These are phyloP conservation scores for Ophion ventricosus DNA, from an alignment of 2,888 invertebrate species.

Conservation along the genomic window DNA sequence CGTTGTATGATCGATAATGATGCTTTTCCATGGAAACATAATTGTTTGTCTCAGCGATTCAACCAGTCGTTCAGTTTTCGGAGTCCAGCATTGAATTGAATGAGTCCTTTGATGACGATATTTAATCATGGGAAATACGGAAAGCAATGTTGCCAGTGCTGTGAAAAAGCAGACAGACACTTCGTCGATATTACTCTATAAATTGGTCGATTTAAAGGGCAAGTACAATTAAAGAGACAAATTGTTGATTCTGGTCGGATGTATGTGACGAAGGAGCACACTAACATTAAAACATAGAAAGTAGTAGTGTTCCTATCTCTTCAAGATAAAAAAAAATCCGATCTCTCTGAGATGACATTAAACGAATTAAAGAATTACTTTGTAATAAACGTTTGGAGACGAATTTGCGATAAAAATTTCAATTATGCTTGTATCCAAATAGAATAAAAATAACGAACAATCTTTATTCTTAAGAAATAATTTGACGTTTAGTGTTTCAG, in stretches of 20 bases:
- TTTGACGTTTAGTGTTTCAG: too few species aligned
- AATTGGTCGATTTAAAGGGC: constrained; percentile 95
- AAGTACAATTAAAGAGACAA: constrained; percentile 68
- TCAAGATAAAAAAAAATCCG: not conserved
- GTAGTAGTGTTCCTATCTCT: too few species aligned
- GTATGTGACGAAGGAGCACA: not conserved
- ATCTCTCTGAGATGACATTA: not conserved
- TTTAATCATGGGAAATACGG: constrained; percentile 90
- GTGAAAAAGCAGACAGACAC: constrained; percentile 98
- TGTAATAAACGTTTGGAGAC: not conserved
- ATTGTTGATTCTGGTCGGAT: not conserved
- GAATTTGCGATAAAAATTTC: not conserved
- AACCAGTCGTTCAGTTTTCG: constrained; percentile 20
- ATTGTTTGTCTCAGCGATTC: not conserved
- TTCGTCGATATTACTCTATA: constrained; percentile 92
- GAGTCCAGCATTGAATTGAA: not conserved
- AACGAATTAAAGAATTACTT: not conserved
- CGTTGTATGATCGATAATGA: constrained; percentile 56
- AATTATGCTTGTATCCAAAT: not conserved
- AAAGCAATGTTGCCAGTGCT: constrained; percentile 95
- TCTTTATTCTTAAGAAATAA: not conserved
- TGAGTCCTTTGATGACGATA: constrained; percentile 7
- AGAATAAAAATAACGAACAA: too few species aligned
- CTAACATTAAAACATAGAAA: too few species aligned
- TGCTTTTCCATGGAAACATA: constrained; percentile 44